Evolutionary conservation across 1,140 invertebrate genomes (phyloP).

Genomic region (Myzus persicae): DNA sequence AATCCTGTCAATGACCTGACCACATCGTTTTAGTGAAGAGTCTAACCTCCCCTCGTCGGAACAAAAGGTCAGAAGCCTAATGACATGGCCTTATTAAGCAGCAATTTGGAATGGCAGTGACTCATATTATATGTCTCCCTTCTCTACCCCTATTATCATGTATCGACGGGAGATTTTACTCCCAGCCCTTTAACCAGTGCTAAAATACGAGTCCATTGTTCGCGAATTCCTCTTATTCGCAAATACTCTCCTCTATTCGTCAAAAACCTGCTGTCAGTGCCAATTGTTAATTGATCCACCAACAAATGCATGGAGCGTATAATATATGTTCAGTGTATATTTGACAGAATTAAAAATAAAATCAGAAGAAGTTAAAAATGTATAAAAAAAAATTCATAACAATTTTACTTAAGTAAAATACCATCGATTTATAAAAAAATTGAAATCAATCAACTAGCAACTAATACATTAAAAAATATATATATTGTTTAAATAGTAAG

Average conservation of each 20-base stretch:
- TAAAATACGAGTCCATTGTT: slow-evolving; percentile 19
- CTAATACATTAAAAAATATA: too few relatives aligned
- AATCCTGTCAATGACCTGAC: slow-evolving; percentile 17
- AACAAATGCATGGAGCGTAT: not conserved
- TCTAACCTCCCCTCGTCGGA: not conserved
- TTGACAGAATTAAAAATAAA: not conserved
- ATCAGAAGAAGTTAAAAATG: not conserved
- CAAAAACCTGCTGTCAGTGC: not conserved
- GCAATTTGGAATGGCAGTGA: slow-evolving; percentile 46
- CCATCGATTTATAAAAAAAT: too few relatives aligned
- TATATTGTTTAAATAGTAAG: too few relatives aligned
- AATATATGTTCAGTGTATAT: not conserved
- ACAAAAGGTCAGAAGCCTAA: slow-evolving; percentile 55
- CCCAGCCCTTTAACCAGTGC: not conserved
- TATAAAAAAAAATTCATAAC: not conserved
- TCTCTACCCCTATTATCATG: slow-evolving; percentile 23
- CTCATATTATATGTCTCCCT: slow-evolving; percentile 39
- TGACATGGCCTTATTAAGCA: slow-evolving; percentile 56
- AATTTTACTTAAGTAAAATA: not conserved
- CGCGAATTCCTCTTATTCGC: not conserved
- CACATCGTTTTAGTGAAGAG: slow-evolving; percentile 28
- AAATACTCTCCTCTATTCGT: not conserved
- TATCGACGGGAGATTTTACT: slow-evolving; percentile 18
- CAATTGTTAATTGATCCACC: not conserved
- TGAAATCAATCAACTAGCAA: too few relatives aligned